phyloP scores from a whole-genome alignment of 2,797 vertebrate species.

The Sciaenops ocellatus region DNA sequence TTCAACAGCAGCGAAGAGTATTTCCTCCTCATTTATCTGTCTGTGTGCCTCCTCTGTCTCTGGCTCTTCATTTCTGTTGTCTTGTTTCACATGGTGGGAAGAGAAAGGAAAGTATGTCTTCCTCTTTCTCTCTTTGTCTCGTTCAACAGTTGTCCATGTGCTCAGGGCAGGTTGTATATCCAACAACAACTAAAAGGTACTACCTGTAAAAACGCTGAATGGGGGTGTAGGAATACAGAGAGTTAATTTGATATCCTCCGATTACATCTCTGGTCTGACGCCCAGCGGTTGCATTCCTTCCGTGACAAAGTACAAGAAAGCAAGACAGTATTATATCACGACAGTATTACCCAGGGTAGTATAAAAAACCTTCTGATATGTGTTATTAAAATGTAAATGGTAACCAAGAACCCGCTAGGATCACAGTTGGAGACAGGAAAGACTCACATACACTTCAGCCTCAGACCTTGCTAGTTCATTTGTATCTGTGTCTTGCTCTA shows the following conservation, averaged over 20 bases:
- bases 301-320: constrained; percentile 42
- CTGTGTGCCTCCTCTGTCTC: constrained; percentile 57
- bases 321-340: constrained; percentile 26
- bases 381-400: constrained; percentile 50
- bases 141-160: constrained; percentile 49
- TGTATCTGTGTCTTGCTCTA: constrained; percentile 34
- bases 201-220: constrained; percentile 59
- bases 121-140: constrained; percentile 24
- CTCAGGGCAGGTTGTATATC: constrained; percentile 70
- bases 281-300: constrained; percentile 61
- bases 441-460: constrained; percentile 12
- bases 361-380: constrained; percentile 32
- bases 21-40: constrained; percentile 70
- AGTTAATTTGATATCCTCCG: constrained; percentile 71
- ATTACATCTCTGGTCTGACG: constrained; percentile 59
- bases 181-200: constrained; percentile 63
- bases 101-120: constrained; percentile 35
- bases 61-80: constrained; percentile 48
- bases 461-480: constrained; percentile 16
- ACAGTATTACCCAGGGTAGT: constrained; percentile 13
- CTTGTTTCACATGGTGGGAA: constrained; percentile 46
- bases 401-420: constrained; percentile 35
- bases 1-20: constrained; percentile 49
- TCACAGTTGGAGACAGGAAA: constrained; percentile 17
- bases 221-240: constrained; percentile 48